A percentile compares a stretch with the other conserved stretches of the same genome.
Conservation (phyloP, 1,140 invertebrate species). For the Belonocnema kinseyi region DNA sequence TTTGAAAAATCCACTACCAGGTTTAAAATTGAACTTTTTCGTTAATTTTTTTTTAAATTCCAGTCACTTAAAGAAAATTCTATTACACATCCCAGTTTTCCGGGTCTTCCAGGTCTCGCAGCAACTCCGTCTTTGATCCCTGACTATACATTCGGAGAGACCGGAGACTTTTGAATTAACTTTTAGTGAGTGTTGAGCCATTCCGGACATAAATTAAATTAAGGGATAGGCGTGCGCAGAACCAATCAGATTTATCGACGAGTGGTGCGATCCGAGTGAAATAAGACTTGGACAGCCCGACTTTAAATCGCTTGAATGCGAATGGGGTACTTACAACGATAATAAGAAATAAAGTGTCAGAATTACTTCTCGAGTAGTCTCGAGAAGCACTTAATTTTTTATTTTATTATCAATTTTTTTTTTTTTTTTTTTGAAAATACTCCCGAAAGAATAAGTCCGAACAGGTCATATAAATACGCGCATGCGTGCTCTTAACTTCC, state of each 20-base stretch:
- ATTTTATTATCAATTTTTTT: too few relatives aligned
- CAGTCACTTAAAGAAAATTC: too few relatives aligned
- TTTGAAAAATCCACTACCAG: too few relatives aligned
- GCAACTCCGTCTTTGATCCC: too few relatives aligned
- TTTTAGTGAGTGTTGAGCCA: conserved; percentile 21
- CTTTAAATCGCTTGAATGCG: not conserved
- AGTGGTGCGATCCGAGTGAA: not conserved
- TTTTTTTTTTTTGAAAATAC: not conserved
- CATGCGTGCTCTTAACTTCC: not conserved
- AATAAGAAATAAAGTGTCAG: conserved; percentile 31
- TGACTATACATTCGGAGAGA: not conserved
- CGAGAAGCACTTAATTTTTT: not conserved
- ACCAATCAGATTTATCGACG: conserved; percentile 22
- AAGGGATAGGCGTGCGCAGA: conserved; percentile 13
- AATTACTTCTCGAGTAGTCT: not conserved
- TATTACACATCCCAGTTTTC: too few relatives aligned
- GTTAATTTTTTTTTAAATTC: too few relatives aligned
- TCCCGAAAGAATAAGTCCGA: not conserved
- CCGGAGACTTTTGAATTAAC: not conserved
- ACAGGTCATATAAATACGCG: not conserved
- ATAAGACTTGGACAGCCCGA: not conserved
- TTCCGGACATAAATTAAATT: conserved; percentile 21
- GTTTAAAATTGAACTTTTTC: too few relatives aligned
- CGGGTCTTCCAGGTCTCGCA: too few relatives aligned
- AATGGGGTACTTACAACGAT: conserved; percentile 25